A percentile compares a stretch with the other conserved stretches of the same genome.
phyloP scores from a whole-genome alignment of 2,797 vertebrate species.

The Pantherophis vulpinus region DNA sequence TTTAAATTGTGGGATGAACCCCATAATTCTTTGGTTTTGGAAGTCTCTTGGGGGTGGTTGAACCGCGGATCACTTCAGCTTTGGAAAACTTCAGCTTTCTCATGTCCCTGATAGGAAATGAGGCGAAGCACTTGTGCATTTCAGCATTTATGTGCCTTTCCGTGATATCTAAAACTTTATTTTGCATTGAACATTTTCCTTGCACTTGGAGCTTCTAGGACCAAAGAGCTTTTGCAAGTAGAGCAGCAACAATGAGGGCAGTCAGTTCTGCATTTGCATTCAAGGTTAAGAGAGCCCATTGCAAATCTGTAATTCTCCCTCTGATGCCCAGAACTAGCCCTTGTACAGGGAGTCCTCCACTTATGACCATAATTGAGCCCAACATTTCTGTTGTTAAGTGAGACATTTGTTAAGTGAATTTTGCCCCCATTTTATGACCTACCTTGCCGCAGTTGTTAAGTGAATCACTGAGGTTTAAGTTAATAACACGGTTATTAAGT shows the following conservation, averaged over 20 bases:
- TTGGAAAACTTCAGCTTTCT: not conserved
- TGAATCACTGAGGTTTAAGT: no score
- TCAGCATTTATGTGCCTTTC: no score
- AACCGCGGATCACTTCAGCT: not conserved
- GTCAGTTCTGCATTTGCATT: not conserved
- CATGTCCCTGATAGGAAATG: not conserved
- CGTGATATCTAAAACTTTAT: not conserved
- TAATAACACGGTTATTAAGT: no score
- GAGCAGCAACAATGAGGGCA: not conserved
- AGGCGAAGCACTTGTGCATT: no score
- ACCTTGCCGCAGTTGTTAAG: no score
- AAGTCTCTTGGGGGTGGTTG: not conserved
- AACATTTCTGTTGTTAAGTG: no score
- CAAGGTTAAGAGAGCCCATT: not conserved
- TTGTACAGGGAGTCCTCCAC: no score
- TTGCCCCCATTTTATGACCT: no score
- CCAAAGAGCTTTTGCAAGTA: not conserved
- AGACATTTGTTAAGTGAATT: no score
- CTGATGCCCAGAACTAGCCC: no score
- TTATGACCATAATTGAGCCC: no score
- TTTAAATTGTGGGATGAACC: not conserved
- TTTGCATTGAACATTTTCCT: not conserved
- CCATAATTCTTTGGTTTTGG: not conserved
- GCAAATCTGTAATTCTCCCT: no score
- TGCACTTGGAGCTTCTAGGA: not conserved